Base-by-base conservation (phyloP, 2,797 vertebrate genomes). In the Manis pentadactyla region DNA sequence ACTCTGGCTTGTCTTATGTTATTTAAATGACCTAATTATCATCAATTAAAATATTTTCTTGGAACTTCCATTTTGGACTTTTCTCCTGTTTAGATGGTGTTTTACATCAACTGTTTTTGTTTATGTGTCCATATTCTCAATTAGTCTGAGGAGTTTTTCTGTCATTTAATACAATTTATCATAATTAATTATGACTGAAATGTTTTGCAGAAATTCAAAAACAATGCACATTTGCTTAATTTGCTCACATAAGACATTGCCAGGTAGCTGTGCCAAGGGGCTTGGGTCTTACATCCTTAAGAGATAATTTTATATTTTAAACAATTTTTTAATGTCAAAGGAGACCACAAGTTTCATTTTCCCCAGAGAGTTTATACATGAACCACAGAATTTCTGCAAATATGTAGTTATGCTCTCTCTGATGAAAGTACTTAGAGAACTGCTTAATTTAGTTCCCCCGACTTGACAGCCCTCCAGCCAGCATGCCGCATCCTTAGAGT, bases 321-420 rank as follows among this genome's bases (percentile, higher is more conserved):
- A 71, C 7, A 68, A 79, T 74, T 93, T 10, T 74, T 94, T 86
- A 91, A 93, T 83, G 78, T 93, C 78, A 85, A n/a, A 86, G 53
- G n/a, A 82, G 46, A 63, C 17, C 68, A 3, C 66, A 71, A 85
- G 4, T 88, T 71, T 75, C 34, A 82, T 91, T 94, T 96, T 74
- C 59, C 21, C 29, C 29, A 55, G 42, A 81, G n/a, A 94, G 31
- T 88, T 90, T 31, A 5, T 51, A 57, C 95, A 81, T 87, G 78
- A 96, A 82, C 78, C 31, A 69, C 23, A 87, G 42, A 83, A 37
- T 79, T 82, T 73, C 74, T 89, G 27, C 78, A 95, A 94, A 84
- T 63, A 73, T 66, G 42, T 59, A 92, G 68, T 96, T 96, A 93
- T 19, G 6, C 34, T 69, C 69, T 78, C 69, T 82, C 51, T 92